Percentiles rank a stretch among this genome's conserved stretches.
These are phyloP conservation scores for Parapristionchus giblindavisi DNA, from an alignment of 2,888 invertebrate species.

Conservation along the genomic window DNA sequence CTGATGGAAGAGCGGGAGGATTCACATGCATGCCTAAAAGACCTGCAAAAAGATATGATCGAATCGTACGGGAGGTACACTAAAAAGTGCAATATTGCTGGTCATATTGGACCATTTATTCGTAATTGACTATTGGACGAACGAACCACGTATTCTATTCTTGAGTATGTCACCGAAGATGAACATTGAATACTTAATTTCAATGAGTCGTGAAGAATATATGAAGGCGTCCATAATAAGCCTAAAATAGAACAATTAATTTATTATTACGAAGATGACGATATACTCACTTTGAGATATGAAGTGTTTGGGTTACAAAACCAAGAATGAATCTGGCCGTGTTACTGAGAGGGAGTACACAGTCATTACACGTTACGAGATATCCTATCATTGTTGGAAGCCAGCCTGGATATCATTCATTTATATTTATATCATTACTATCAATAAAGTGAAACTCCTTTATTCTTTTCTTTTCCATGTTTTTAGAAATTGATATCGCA, in stretches of 20 bases:
- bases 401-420: constrained; percentile 46
- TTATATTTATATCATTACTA: too few species aligned
- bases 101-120: background rate
- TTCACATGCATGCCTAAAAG: background rate
- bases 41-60: background rate
- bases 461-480: too few species aligned
- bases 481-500: too few species aligned
- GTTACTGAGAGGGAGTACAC: background rate
- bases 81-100: background rate
- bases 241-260: constrained; percentile 71
- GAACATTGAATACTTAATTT: constrained; percentile 73
- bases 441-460: too few species aligned
- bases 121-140: background rate
- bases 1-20: constrained; percentile 45
- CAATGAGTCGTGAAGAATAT: constrained; percentile 78
- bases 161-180: constrained; percentile 44
- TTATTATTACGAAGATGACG: background rate
- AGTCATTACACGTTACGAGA: constrained; percentile 46
- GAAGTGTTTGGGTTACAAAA: constrained; percentile 54
- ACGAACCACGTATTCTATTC: constrained; percentile 12
- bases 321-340: background rate
- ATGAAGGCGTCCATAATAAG: constrained; percentile 78
- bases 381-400: constrained; percentile 57
- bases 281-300: constrained; percentile 53
- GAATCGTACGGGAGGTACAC: background rate